Evolutionary conservation across 2,888 invertebrate species (phyloP).

Genomic region (Apodemia hepburni): DNA sequence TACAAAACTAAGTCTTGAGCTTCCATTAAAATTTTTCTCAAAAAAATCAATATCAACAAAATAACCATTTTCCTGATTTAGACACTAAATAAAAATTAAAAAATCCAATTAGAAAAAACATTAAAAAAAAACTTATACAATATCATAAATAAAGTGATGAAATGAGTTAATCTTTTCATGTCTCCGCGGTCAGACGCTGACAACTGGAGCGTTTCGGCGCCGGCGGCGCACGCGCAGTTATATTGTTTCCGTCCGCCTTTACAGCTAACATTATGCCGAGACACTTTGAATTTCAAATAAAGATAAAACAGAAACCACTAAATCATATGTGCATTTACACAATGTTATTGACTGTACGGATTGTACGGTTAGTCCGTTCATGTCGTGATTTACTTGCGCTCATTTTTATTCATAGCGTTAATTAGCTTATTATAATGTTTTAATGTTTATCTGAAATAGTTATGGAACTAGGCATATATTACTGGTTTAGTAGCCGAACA

Average conservation of each 20-base stretch:
- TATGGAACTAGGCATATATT: not conserved
- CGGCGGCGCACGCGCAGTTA: constrained; percentile 53
- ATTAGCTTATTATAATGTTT: constrained; percentile 3
- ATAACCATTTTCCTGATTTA: not conserved
- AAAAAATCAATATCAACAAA: too few species aligned
- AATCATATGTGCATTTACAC: constrained; percentile 29
- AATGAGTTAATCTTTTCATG: constrained; percentile 25
- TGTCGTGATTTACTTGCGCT: not conserved
- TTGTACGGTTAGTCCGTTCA: not conserved
- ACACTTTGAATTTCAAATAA: constrained; percentile 62
- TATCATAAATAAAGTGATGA: constrained; percentile 9
- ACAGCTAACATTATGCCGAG: constrained; percentile 48
- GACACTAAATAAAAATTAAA: not conserved
- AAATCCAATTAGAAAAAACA: not conserved
- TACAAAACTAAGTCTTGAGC: too few species aligned
- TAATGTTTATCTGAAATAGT: not conserved
- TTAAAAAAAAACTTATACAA: not conserved
- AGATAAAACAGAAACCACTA: constrained; percentile 41
- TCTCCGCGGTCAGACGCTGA: constrained; percentile 40
- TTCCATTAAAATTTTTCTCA: too few species aligned
- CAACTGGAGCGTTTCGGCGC: constrained; percentile 74
- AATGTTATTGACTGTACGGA: constrained; percentile 22
- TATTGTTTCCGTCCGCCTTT: constrained; percentile 43
- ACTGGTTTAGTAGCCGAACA: not conserved
- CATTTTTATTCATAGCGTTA: not conserved